Evolutionary conservation across 2,888 invertebrate genomes (phyloP).

Genomic region (Eupithecia dodoneata): DNA sequence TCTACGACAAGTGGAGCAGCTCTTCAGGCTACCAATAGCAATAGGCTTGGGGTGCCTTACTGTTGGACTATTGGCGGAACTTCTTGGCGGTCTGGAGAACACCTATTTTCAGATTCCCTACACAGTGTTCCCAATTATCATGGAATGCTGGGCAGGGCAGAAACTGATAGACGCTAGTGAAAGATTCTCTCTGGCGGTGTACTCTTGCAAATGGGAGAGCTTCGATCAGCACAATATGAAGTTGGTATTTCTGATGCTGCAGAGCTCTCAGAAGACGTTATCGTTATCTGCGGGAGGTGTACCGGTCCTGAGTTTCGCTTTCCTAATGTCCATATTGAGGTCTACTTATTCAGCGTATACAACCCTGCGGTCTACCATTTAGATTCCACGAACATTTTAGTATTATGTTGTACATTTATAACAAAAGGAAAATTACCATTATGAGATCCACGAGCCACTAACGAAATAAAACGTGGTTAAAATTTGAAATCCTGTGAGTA

Average conservation of each 20-base stretch:
- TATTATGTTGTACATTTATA: background rate
- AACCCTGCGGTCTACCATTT: conserved; percentile 46
- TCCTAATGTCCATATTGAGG: background rate
- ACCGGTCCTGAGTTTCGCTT: conserved; percentile 38
- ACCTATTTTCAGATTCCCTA: conserved; percentile 62
- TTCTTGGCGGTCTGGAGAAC: conserved; percentile 65
- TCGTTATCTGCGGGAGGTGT: conserved; percentile 57
- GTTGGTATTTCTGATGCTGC: conserved; percentile 54
- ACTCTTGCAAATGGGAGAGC: conserved; percentile 57
- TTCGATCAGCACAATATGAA: conserved; percentile 54
- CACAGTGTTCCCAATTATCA: conserved; percentile 57
- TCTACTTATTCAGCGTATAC: conserved; percentile 49
- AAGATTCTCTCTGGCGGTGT: conserved; percentile 53
- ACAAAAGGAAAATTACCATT: no score
- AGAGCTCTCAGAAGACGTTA: conserved; percentile 55
- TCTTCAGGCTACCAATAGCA: conserved; percentile 3
- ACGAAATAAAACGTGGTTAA: no score
- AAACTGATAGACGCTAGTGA: conserved; percentile 54
- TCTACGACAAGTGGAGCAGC: background rate
- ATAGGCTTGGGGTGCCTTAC: conserved; percentile 58
- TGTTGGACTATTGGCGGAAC: conserved; percentile 57
- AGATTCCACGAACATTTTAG: background rate
- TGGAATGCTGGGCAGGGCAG: conserved; percentile 59
- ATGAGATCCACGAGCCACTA: no score
- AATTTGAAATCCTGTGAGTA: background rate